Conservation (phyloP, 2,113 vertebrate species). For the Euleptes europaea region DNA sequence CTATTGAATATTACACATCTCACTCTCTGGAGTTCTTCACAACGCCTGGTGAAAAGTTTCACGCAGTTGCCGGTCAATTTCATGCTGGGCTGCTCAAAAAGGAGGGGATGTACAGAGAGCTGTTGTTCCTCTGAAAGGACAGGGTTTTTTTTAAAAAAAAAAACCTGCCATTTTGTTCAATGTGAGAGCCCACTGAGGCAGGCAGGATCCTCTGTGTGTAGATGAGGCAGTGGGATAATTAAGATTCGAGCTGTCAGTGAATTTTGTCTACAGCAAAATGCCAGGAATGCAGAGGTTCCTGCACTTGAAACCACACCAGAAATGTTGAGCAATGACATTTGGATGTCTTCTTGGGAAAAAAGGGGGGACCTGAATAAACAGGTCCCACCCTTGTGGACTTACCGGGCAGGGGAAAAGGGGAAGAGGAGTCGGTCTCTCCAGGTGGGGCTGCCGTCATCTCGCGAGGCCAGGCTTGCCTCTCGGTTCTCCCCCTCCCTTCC, state of each 20-base stretch:
- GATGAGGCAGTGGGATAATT: not conserved
- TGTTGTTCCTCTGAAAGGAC: not conserved
- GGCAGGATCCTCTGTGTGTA: no score
- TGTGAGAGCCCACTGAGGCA: not conserved
- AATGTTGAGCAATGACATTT: no score
- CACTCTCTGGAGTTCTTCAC: not conserved
- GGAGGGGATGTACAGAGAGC: not conserved
- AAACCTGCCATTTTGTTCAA: not conserved
- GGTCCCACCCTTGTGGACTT: no score
- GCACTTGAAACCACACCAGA: not conserved
- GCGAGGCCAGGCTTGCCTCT: no score
- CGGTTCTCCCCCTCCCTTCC: no score
- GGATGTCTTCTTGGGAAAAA: not conserved
- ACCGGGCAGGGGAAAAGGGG: no score
- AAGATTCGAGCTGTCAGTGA: not conserved
- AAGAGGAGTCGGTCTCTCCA: no score
- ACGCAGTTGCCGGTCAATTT: not conserved
- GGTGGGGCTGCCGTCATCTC: no score
- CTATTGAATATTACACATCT: not conserved
- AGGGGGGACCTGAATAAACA: no score
- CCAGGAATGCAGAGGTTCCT: not conserved
- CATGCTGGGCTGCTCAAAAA: not conserved
- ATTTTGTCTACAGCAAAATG: not conserved
- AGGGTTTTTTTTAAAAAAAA: no score
- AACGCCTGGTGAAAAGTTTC: not conserved